Evolutionary conservation across 2,888 invertebrate genomes (phyloP), one percentile per base, ranked within the genome.

Genomic region (Linnaemya vulpina): DNA sequence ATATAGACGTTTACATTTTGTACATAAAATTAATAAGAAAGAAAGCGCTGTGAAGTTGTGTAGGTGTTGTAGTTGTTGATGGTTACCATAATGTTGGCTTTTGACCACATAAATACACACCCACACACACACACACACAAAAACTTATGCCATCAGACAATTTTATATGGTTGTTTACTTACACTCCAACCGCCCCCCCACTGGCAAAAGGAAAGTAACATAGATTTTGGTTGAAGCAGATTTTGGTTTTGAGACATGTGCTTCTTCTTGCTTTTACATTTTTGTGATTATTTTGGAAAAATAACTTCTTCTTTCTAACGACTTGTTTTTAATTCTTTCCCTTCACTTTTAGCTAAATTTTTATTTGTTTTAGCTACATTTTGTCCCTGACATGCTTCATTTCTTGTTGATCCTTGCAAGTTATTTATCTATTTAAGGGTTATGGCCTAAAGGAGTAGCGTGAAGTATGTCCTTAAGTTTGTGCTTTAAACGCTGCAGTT

Each of bases 1-100:
- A 65, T 87, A 87, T 71, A 88, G 91, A 90, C 91, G 90, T 90
- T 90, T 91, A 91, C 89, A 87, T 88, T 87, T 88, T 91, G 89
- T 87, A 83, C 71, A 78, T 65, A 74, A 51, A 63, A 78, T 53
- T 78, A 51, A 51, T 76, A 40, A 25, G 35, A 55, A 88, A 30
- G n/a, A 88, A 88, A 88, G 86, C 88, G 88, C 77, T 71, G 58
- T 67, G 38, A 62, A 58, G 75, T 58, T 77, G 76, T 68, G 63
- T 55, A 77, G 63, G 74, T 75, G 81, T 82, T 82, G 74, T 71
- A 70, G 85, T 70, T 77, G 74, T 82, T 71, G 81, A 81, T 84
- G 81, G 53, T 82, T 53, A 79, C 78, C 81, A 82, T 82, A 79
- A 84, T 86, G 81, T 86, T 86, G 76, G 75, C 86, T 75, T 84